Evolutionary conservation across 1,140 invertebrate genomes (phyloP), one percentile per base, ranked within the genome.

Genomic region (Pseudomyrmex cubaensis): DNA sequence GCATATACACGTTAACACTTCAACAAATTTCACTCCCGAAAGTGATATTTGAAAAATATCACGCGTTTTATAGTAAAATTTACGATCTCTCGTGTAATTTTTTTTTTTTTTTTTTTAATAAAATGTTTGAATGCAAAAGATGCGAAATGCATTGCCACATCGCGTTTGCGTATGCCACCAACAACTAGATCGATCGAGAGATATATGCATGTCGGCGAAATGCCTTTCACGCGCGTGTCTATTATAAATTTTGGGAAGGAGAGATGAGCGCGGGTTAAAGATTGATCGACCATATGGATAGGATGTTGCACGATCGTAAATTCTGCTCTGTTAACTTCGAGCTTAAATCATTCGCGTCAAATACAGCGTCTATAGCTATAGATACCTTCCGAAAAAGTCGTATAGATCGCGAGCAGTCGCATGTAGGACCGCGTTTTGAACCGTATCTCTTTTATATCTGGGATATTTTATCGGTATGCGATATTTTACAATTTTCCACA

Each of bases 271-370:
- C 44, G 13, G 66, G 66, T 72, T 80, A 70, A 80, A 80, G 76
- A 80, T 80, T 80, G 76, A 72, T 80, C 54, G 66, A 12, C 76
- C 76, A 61, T 80, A 80, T 80, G 76, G 76, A 80, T 72, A 80
- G 76, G 76, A 80, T 80, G 76, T 80, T 80, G 76, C 66, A 44
- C 66, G 76, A 80, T 70, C 76, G 76, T 80, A 80, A 80, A 80
- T 80, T 80, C 76, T 80, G 76, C 76, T 80, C 76, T 80, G 76
- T 80, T 80, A 80, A 80, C 76, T 80, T 80, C 35, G 66, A 54
- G 76, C 64, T 59, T 80, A 80, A 80, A 80, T 80, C 76, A 80
- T 80, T 80, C 66, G 76, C 54, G 66, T 80, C 76, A 80, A 80
- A 80, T 80, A 80, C 76, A 80, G 66, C 66, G 22, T n/a, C 22